Base-by-base conservation (phyloP, 2,113 vertebrate genomes). In the Tylochromis polylepis region DNA sequence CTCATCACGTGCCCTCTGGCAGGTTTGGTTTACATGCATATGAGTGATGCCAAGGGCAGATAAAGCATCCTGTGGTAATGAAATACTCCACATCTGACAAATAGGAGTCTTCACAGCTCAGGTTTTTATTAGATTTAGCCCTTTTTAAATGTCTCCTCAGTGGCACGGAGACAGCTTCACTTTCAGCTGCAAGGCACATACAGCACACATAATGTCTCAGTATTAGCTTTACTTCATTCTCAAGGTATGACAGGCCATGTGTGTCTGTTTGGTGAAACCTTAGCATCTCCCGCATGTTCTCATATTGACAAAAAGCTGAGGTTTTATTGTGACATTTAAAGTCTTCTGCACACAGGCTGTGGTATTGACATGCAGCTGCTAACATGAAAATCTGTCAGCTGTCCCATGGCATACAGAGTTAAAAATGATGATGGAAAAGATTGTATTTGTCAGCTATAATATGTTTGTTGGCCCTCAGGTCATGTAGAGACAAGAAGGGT, bases 51-150 rank as follows among this genome's bases (percentile, higher is more conserved):
- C 1, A 6, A 81, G 79, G 75, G 81, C 86, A 77, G 85, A 91
- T 88, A 88, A 86, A 88, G 36, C 75, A 79, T 88, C 43, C 43
- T 46, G 11, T 65, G 81, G 82, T 93, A 91, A 93, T 94, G 85
- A 94, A 94, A 93, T 89, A 86, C 83, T 90, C 77, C 6, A 24
- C 85, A 24, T 75, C 81, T 91, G 88, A 94, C 79, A 81, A 89
- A 93, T 85, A 75, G 78, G 60, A 82, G 79, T 85, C 62, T 67
- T 83, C 87, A 59, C 84, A 78, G 78, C 85, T 84, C 77, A 51
- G 36, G 16, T 82, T 67, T 67, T 91, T 86, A 92, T 93, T 92
- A 90, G 85, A 59, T 93, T 92, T 85, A 84, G 65, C 41, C 77
- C 53, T 80, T 79, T 94, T 81, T 75, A 80, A 92, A 93, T 82